phyloP scores from a whole-genome alignment of 2,797 vertebrate genomes.

The Falco biarmicus region DNA sequence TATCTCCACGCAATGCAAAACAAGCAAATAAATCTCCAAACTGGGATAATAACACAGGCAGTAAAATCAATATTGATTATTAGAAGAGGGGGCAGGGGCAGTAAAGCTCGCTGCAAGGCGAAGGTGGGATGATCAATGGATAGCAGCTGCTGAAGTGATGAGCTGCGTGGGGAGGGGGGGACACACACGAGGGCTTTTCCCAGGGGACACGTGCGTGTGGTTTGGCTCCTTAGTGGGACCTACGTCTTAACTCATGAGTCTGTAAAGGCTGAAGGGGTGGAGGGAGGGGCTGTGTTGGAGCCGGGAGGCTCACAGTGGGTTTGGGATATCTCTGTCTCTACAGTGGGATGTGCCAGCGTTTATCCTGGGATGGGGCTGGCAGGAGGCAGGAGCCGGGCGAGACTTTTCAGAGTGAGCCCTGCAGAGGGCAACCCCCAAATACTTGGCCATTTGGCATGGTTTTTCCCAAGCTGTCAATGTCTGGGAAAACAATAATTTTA shows the following conservation, averaged over 20 bases:
- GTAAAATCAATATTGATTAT: constrained; percentile 79
- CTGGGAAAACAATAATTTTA: neutral
- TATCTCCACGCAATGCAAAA: neutral
- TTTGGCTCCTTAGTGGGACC: neutral
- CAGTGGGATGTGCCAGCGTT: neutral
- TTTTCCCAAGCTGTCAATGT: neutral
- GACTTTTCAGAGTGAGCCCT: neutral
- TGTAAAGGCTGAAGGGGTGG: accelerated
- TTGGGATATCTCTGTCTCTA: neutral
- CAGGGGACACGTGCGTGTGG: accelerated
- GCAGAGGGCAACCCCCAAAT: neutral
- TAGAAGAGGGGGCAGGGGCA: constrained; percentile 45
- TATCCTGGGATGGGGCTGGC: neutral
- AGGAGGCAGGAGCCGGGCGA: neutral
- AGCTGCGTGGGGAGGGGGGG: neutral
- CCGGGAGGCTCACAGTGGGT: accelerated
- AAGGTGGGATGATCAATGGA: constrained; percentile 14
- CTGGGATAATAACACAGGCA: constrained; percentile 55
- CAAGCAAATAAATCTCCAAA: constrained; percentile 64
- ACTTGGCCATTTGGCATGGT: accelerated
- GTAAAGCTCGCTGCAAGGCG: constrained; percentile 20
- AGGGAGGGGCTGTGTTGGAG: neutral
- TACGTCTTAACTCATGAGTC: neutral
- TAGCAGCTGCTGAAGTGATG: neutral
- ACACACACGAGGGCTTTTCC: neutral